phyloP scores from a whole-genome alignment of 2,888 invertebrate genomes.

The Dioctria rufipes region DNA sequence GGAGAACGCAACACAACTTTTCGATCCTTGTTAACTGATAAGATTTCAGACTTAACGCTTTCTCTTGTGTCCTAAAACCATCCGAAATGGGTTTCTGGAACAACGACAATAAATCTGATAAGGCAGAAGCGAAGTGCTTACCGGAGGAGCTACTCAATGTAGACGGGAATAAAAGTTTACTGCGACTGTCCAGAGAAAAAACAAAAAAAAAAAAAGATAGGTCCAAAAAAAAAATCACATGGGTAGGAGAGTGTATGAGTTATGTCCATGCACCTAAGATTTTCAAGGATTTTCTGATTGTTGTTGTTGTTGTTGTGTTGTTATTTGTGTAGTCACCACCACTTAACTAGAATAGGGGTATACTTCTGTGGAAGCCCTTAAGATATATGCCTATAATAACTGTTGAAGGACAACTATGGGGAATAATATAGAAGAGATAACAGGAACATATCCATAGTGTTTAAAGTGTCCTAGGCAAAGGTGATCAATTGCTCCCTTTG shows the following conservation, averaged over 20 bases:
- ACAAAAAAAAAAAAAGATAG: too few relatives aligned
- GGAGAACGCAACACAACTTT: neutral
- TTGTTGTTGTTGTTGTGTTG: neutral
- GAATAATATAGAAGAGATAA: constrained; percentile 18
- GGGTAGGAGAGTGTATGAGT: neutral
- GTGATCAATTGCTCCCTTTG: constrained; percentile 20
- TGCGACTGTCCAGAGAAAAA: constrained; percentile 5
- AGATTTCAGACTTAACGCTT: constrained; percentile 33
- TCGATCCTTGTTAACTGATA: constrained; percentile 41
- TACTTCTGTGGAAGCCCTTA: neutral
- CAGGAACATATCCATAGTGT: constrained; percentile 20
- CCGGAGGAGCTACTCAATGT: constrained; percentile 14
- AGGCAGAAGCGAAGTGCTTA: constrained; percentile 32
- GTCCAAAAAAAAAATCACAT: constrained; percentile 3
- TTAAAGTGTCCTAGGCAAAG: constrained; percentile 27
- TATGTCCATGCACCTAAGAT: neutral
- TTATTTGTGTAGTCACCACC: neutral
- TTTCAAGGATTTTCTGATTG: constrained; percentile 13
- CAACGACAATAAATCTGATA: constrained; percentile 34
- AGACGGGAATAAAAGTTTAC: neutral
- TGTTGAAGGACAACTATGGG: constrained; percentile 16
- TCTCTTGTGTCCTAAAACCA: constrained; percentile 22
- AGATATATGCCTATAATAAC: constrained; percentile 14
- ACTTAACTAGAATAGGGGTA: neutral
- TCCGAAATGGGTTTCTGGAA: constrained; percentile 19